phyloP scores from a whole-genome alignment of 2,797 vertebrate species.

The Orestias chungarensis region DNA sequence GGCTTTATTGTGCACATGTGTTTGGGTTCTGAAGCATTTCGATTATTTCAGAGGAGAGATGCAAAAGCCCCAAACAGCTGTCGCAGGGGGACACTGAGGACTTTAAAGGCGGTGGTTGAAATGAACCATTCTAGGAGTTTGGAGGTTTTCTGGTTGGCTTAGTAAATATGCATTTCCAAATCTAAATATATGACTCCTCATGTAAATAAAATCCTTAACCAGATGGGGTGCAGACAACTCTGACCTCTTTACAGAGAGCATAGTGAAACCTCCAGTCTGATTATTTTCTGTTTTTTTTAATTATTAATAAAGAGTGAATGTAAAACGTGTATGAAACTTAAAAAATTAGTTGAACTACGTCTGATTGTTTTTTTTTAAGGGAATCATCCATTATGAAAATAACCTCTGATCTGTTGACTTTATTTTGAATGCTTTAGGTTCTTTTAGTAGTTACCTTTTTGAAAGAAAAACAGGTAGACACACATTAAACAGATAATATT shows the following conservation, averaged over 20 bases:
- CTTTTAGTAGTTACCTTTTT: not conserved
- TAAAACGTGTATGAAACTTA: too few relatives aligned
- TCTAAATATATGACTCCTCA: not conserved
- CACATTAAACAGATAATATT: not conserved
- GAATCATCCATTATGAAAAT: not conserved
- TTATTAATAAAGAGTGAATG: not conserved
- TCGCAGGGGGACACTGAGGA: not conserved
- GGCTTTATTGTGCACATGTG: conserved; percentile 33
- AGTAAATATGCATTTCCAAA: too few relatives aligned
- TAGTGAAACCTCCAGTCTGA: not conserved
- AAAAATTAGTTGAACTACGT: too few relatives aligned
- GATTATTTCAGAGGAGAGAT: conserved; percentile 9
- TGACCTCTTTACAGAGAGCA: not conserved
- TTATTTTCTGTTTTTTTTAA: not conserved
- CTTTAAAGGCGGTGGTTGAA: conserved; percentile 20
- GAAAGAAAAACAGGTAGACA: not conserved
- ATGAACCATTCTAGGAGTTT: conserved; percentile 12
- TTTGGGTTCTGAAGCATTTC: conserved; percentile 42
- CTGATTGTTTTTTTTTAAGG: too few relatives aligned
- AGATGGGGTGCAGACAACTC: not conserved
- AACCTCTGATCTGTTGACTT: not conserved
- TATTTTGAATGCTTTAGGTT: not conserved
- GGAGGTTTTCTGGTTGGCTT: not conserved
- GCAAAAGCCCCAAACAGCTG: conserved; percentile 16
- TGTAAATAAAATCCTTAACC: not conserved